Conservation (phyloP, 2,888 invertebrate genomes). For the Atherix ibis region DNA sequence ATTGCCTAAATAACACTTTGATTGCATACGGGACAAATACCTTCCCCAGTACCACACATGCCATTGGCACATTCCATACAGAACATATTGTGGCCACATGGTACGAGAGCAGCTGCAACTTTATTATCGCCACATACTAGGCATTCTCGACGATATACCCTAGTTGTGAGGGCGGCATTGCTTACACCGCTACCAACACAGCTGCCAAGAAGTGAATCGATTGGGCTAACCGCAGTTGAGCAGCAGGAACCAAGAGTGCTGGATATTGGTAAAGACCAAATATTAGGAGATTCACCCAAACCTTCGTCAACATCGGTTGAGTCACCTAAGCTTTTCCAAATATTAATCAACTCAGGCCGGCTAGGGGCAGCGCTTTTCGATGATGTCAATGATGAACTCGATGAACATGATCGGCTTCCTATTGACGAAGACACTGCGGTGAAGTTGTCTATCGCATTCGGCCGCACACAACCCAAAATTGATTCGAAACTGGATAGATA, state of each 20-base stretch:
- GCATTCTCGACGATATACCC: conserved; percentile 46
- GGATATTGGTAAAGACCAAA: conserved; percentile 53
- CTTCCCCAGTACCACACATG: conserved; percentile 41
- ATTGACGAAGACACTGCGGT: conserved; percentile 44
- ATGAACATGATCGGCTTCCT: conserved; percentile 49
- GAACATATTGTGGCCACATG: conserved; percentile 91
- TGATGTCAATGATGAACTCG: conserved; percentile 44
- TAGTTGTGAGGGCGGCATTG: conserved; percentile 8
- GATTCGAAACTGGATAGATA: conserved; percentile 51
- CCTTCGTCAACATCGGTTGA: conserved; percentile 72
- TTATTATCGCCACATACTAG: conserved; percentile 76
- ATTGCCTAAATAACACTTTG: conserved; percentile 74
- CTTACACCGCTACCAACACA: too few species aligned
- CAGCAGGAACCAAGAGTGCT: conserved; percentile 54
- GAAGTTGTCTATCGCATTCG: conserved; percentile 10
- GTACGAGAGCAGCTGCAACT: conserved; percentile 79
- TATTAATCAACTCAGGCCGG: conserved; percentile 59
- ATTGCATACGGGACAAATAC: conserved; percentile 71
- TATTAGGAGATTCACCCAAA: conserved; percentile 71
- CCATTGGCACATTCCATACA: conserved; percentile 78
- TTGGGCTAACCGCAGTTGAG: conserved; percentile 39
- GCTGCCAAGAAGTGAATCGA: conserved; percentile 42
- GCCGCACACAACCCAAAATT: conserved; percentile 35
- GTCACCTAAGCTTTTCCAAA: conserved; percentile 47
- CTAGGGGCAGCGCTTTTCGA: conserved; percentile 49